Base-by-base conservation (phyloP, 2,888 invertebrate species). In the Tinea trinotella region DNA sequence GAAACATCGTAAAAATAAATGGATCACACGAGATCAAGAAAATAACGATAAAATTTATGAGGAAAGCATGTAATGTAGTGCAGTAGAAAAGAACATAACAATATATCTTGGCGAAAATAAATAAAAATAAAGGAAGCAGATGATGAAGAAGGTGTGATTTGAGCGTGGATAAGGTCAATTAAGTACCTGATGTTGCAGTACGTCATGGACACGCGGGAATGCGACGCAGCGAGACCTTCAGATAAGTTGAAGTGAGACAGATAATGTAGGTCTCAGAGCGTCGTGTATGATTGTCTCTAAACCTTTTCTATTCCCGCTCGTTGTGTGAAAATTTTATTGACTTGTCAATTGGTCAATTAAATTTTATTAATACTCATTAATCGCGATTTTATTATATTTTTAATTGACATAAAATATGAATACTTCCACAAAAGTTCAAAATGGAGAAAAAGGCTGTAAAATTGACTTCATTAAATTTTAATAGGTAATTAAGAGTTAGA, bases 141-240 rank as follows among this genome's bases (percentile, higher is more conserved):
- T 50, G 50, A 50, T 50, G 50, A 24, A 50, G 50, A 18, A n/a
- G 24, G 50, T 24, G 50, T 50, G 50, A 50, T 50, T 50, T 50
- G 50, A 50, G 50, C 50, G 50, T 9, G 50, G 53, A 40, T 53
- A 53, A 53, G 53, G 53, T 52, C 52, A 17, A 36, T 56, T 59
- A 56, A 58, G 64, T 79, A 80, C 80, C 78, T 79, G 79, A 76
- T 76, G 63, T 58, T 61, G 70, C 67, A 65, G 61, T 66, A 61
- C 68, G 62, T 71, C 78, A 77, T 79, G 68, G 68, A 72, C 70
- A 58, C 56, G 66, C 63, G 67, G 67, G 62, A 74, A 62, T 64
- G 68, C 67, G 71, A 75, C 60, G 71, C 58, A 59, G 59, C 62
- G 65, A 66, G 67, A 64, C 57, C 13, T 62, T 68, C 67, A 66